Base-by-base conservation (phyloP, 2,797 vertebrate genomes). In the Capromys pilorides region DNA sequence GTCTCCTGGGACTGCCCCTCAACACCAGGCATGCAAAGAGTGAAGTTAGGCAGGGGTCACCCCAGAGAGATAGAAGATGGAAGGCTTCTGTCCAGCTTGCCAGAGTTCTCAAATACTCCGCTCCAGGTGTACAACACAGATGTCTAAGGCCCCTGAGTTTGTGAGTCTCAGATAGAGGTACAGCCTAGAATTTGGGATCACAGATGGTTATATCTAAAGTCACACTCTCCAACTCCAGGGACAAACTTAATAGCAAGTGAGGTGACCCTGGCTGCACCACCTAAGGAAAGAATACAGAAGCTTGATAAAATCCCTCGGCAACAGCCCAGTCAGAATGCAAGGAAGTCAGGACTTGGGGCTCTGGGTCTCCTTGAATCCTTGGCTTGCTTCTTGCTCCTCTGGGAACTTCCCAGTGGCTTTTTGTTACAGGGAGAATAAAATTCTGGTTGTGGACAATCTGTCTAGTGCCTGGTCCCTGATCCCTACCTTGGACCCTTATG, bases 41-140 rank as follows among this genome's bases (percentile, higher is more conserved):
- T 49, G 5, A 69, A 59, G 36, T 79, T 36, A 19, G 59, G 62
- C 1, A 39, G 75, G 16, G 13, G n/a, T 16, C 16, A 11, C 18
- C 1, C 0, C 13, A 2, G 33, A 0, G 33, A 36, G 57, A 33
- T 57, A 14, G n/a, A 39, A 36, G 57, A 41, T 41, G 12, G n/a
- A 39, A 28, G 0, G 2, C 5, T 51, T 1, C 33, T 21, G 4
- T 7, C 49, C n/a, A 61, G 45, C 41, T 61, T 0, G 16, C 57
- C 61, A 13, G 13, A 16, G 66, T 22, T 26, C 57, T n/a, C 0
- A 1, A 73, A 57, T 0, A 54, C 33, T 39, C 19, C 0, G 7
- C 22, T 4, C 33, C 33, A 9, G 82, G 28, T 4, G 3, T 1
- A 21, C 0, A 3, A 14, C 28, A 8, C 51, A 3, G 45, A 62